A percentile compares a stretch with the other conserved stretches of the same genome.
Evolutionary conservation across 2,797 vertebrate species (phyloP).

Genomic region (Furcifer pardalis): DNA sequence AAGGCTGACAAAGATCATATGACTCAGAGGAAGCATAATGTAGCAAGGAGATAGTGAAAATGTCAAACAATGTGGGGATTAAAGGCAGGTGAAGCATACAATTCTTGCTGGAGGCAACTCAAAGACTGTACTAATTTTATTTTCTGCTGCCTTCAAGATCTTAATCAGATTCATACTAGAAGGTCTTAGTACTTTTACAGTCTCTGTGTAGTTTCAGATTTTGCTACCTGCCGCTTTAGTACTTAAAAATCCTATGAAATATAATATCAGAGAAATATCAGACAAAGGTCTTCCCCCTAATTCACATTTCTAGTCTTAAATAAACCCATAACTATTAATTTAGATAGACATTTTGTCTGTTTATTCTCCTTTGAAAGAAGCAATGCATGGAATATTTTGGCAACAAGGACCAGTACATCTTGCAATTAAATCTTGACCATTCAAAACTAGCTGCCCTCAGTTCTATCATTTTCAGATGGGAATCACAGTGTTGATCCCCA

Average conservation of each 20-base stretch:
- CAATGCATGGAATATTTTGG: background rate
- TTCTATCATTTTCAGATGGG: no score
- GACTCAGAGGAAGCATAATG: slow-evolving; percentile 34
- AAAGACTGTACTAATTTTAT: slow-evolving; percentile 44
- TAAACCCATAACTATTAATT: background rate
- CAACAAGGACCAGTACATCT: slow-evolving; percentile 24
- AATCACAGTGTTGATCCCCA: no score
- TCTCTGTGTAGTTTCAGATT: slow-evolving; percentile 4
- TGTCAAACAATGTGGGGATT: slow-evolving; percentile 23
- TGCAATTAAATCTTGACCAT: background rate
- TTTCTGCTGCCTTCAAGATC: slow-evolving; percentile 37
- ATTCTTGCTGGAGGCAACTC: slow-evolving; percentile 17
- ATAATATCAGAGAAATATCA: slow-evolving; percentile 13
- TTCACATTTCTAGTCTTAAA: background rate
- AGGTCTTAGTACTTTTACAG: background rate
- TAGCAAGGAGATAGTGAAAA: slow-evolving; percentile 28
- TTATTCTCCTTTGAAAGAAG: slow-evolving; percentile 18
- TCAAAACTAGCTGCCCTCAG: no score
- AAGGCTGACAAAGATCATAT: slow-evolving; percentile 21
- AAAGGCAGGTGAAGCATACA: slow-evolving; percentile 32
- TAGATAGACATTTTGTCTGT: slow-evolving; percentile 33
- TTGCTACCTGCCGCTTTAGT: slow-evolving; percentile 41
- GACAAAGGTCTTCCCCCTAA: background rate
- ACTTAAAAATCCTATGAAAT: slow-evolving; percentile 39
- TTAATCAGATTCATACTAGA: slow-evolving; percentile 20